Evolutionary conservation across 2,113 vertebrate genomes (phyloP).

Genomic region (Anolis carolinensis): DNA sequence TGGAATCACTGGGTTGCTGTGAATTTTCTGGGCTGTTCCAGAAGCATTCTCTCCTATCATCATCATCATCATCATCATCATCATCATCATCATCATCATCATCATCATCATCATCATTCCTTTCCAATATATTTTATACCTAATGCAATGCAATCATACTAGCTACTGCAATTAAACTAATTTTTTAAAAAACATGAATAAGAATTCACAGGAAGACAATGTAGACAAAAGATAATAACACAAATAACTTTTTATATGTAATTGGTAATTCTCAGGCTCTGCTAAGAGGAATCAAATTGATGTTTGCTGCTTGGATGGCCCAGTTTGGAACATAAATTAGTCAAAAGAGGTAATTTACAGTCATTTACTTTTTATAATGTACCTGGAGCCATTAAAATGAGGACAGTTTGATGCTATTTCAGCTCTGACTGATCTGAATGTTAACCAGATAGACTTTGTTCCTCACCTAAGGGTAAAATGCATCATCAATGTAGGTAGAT

Average conservation of each 20-base stretch:
- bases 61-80: too few species aligned
- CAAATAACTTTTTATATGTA: slow-evolving; percentile 15
- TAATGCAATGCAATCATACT: not conserved
- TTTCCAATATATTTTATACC: not conserved
- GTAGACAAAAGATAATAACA: slow-evolving; percentile 16
- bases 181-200: not conserved
- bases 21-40: too few species aligned
- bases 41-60: too few species aligned
- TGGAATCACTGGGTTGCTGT: too few species aligned
- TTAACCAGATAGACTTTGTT: slow-evolving; percentile 45
- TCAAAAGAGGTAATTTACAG: slow-evolving; percentile 51
- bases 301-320: slow-evolving; percentile 32
- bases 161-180: not conserved
- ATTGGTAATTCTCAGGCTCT: slow-evolving; percentile 4
- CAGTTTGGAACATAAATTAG: slow-evolving; percentile 32
- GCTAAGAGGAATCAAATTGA: not conserved
- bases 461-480: slow-evolving; percentile 15
- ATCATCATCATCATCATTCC: not conserved
- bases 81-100: too few species aligned
- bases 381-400: slow-evolving; percentile 51
- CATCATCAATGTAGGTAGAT: slow-evolving; percentile 34
- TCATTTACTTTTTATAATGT: slow-evolving; percentile 39
- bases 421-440: slow-evolving; percentile 42
- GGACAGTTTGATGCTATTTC: slow-evolving; percentile 40
- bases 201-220: not conserved